phyloP scores from a whole-genome alignment of 2,113 vertebrate species.

The Psammodynastes pulverulentus region DNA sequence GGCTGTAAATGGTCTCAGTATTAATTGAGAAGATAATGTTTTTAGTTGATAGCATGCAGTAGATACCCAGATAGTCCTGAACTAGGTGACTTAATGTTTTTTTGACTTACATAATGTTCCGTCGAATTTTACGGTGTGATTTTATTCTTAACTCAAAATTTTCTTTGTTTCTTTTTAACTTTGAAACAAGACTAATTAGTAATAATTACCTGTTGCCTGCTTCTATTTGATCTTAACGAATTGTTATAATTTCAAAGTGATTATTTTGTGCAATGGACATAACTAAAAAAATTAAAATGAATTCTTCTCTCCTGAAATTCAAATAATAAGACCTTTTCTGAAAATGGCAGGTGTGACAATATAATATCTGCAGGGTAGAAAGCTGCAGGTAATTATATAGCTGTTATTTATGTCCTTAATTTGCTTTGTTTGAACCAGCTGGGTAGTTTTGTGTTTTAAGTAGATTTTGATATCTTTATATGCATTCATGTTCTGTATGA shows the following conservation, averaged over 20 bases:
- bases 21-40: not conserved
- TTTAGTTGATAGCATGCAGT: not conserved
- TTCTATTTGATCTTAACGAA: not conserved
- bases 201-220: not conserved
- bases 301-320: not conserved
- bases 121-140: not conserved
- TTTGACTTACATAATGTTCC: not conserved
- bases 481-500: not conserved
- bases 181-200: not conserved
- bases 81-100: not conserved
- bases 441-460: slow-evolving; percentile 9
- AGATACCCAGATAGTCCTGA: not conserved
- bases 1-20: not conserved
- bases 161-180: not conserved
- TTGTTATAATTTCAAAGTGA: not conserved
- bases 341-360: not conserved
- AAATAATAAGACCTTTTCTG: not conserved
- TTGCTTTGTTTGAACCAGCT: slow-evolving; percentile 1
- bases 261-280: not conserved
- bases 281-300: not conserved
- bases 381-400: not conserved
- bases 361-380: not conserved
- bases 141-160: not conserved
- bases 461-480: slow-evolving; percentile 6
- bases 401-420: not conserved